Percentiles rank a stretch among this genome's conserved stretches.
Evolutionary conservation across 2,797 vertebrate genomes (phyloP).

Genomic region (Enteromius mattozi): DNA sequence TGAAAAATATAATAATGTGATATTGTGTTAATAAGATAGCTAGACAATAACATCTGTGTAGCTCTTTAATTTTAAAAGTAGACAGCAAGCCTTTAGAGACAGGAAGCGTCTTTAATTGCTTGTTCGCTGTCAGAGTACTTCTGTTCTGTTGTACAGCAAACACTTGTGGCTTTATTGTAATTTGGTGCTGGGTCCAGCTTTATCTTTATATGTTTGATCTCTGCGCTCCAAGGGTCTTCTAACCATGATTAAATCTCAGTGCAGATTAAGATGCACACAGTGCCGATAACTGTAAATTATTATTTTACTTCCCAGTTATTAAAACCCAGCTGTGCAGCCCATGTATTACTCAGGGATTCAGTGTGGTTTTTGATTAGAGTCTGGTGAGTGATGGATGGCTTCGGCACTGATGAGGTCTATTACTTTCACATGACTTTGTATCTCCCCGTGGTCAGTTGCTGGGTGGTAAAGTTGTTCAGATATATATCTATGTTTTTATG

Average conservation of each 20-base stretch:
- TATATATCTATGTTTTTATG: slow-evolving; percentile 35
- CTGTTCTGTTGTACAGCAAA: slow-evolving; percentile 26
- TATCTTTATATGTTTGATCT: slow-evolving; percentile 34
- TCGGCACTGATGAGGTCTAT: slow-evolving; percentile 35
- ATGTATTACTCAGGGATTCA: slow-evolving; percentile 34
- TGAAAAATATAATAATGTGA: background rate
- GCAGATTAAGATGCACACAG: slow-evolving; percentile 25
- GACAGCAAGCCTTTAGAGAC: slow-evolving; percentile 1
- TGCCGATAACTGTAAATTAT: slow-evolving; percentile 33
- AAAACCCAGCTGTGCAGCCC: slow-evolving; percentile 45
- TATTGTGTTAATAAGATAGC: slow-evolving; percentile 20
- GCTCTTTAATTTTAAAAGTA: slow-evolving; percentile 23
- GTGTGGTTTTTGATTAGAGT: slow-evolving; percentile 46
- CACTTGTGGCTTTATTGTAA: slow-evolving; percentile 33
- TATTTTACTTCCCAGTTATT: slow-evolving; percentile 49
- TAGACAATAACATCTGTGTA: slow-evolving; percentile 24
- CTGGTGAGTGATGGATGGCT: slow-evolving; percentile 47
- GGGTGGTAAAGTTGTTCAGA: slow-evolving; percentile 31
- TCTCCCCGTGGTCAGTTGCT: slow-evolving; percentile 25
- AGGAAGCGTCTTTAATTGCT: slow-evolving; percentile 23
- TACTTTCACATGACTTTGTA: slow-evolving; percentile 44
- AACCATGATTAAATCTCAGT: slow-evolving; percentile 39
- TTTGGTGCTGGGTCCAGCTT: slow-evolving; percentile 20
- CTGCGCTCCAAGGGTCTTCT: background rate
- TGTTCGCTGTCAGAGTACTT: slow-evolving; percentile 16